phyloP scores from a whole-genome alignment of 2,888 invertebrate genomes.

The Argynnis bischoffii region DNA sequence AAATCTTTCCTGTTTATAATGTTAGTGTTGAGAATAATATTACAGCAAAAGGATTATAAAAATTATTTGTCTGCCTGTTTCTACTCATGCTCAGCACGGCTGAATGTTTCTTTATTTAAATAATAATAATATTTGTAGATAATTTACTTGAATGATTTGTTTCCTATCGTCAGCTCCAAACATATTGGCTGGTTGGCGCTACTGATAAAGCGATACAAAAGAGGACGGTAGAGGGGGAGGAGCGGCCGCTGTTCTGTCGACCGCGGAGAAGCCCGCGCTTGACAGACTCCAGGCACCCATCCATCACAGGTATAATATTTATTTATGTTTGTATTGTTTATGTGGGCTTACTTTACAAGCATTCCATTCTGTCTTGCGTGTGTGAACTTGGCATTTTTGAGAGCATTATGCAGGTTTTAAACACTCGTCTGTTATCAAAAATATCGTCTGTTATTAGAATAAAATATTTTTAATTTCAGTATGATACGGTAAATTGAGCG shows the following conservation, averaged over 20 bases:
- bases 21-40: background rate
- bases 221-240: slow-evolving; percentile 86
- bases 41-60: background rate
- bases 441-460: background rate
- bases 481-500: background rate
- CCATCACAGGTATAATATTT: slow-evolving; percentile 83
- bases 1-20: too few species aligned
- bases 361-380: background rate
- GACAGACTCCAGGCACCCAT: slow-evolving; percentile 90
- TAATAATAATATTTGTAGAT: too few species aligned
- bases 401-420: slow-evolving; percentile 10
- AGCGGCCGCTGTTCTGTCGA: slow-evolving; percentile 92
- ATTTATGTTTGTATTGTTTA: background rate
- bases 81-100: too few species aligned
- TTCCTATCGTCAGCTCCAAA: slow-evolving; percentile 80
- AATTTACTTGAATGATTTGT: background rate
- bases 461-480: background rate
- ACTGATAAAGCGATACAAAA: slow-evolving; percentile 92
- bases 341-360: too few species aligned
- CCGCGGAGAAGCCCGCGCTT: slow-evolving; percentile 90
- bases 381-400: slow-evolving; percentile 28
- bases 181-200: slow-evolving; percentile 90
- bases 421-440: too few species aligned
- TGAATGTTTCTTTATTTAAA: too few species aligned
- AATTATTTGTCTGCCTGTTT: background rate